Base-by-base conservation (phyloP, 2,113 vertebrate species). In the Percina caprodes region DNA sequence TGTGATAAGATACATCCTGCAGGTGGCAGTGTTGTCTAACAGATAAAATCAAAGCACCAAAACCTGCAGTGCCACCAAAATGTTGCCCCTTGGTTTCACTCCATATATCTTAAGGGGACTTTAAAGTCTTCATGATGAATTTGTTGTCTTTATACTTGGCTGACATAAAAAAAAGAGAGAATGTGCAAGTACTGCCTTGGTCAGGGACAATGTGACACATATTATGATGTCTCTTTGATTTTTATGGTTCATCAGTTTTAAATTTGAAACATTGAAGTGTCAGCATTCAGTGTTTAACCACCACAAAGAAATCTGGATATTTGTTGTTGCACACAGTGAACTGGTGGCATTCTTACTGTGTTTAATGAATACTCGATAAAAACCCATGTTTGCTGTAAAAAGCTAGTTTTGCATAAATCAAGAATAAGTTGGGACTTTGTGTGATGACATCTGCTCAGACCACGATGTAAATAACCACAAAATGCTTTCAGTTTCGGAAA, bases 1-100 rank as follows among this genome's bases (percentile, higher is more conserved):
- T 71, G 11, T 16, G 42, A 51, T 11, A 48, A 10, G 14, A 9
- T 3, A 3, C 33, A 48, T 52, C 75, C 94, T 93, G 77, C 23
- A 87, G 94, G 89, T 79, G 92, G 88, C 92, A 93, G 79, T 91
- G 67, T 93, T 91, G 84, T 73, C 81, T 63, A 82, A 92, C 69
- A 63, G 54, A 81, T 86, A 1, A 77, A 91, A 42, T 48, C 10
- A 19, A 18, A 26, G 12, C 18, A 0, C 46, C n/a, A 4, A 58
- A 70, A 35, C 15, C 52, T 63, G 15, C 16, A 45, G 33, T 1
- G 39, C 42, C 12, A 1, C 19, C 23, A 19, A 60, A 26, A 18
- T 21, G 8, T 45, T 83, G 6, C 52, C 45, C 45, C 45, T 63
- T 65, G 61, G 15, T 19, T 6, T 72, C 51, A 26, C 13, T 71